phyloP scores from a whole-genome alignment of 2,113 vertebrate species.

The Psettodes erumei region DNA sequence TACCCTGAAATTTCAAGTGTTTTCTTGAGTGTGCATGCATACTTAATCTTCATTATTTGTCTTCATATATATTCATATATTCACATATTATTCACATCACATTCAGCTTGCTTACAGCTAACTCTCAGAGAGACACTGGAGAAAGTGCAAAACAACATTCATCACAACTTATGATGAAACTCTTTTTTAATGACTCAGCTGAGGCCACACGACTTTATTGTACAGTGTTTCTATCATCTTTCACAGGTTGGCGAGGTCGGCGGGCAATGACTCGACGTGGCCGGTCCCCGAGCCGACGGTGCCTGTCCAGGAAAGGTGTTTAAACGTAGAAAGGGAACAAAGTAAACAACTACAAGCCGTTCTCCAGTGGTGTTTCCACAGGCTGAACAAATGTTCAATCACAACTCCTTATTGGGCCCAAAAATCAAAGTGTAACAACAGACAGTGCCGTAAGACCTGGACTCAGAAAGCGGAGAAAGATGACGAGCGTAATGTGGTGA shows the following conservation, averaged over 20 bases:
- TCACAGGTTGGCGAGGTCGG: slow-evolving; percentile 24
- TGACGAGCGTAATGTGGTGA: slow-evolving; percentile 59
- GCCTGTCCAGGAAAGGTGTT: slow-evolving; percentile 39
- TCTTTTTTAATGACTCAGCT: slow-evolving; percentile 12
- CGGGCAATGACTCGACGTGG: neutral
- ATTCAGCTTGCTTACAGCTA: no score
- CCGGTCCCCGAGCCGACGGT: neutral
- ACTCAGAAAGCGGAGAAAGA: slow-evolving; percentile 51
- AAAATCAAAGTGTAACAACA: slow-evolving; percentile 71
- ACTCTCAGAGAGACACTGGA: neutral
- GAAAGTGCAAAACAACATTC: neutral
- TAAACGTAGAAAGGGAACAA: slow-evolving; percentile 23
- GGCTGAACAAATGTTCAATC: slow-evolving; percentile 70
- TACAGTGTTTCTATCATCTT: slow-evolving; percentile 15
- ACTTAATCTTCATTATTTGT: no score
- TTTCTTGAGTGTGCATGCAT: neutral
- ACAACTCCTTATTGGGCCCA: slow-evolving; percentile 66
- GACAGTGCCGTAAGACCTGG: no score
- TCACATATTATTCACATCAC: no score
- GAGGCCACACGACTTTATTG: slow-evolving; percentile 16
- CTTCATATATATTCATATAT: no score
- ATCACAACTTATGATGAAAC: neutral
- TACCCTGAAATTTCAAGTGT: neutral
- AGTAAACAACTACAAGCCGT: slow-evolving; percentile 38
- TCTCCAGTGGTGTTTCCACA: slow-evolving; percentile 36